Evolutionary conservation across 2,888 invertebrate species (phyloP).

Genomic region (Machimus atricapillus): DNA sequence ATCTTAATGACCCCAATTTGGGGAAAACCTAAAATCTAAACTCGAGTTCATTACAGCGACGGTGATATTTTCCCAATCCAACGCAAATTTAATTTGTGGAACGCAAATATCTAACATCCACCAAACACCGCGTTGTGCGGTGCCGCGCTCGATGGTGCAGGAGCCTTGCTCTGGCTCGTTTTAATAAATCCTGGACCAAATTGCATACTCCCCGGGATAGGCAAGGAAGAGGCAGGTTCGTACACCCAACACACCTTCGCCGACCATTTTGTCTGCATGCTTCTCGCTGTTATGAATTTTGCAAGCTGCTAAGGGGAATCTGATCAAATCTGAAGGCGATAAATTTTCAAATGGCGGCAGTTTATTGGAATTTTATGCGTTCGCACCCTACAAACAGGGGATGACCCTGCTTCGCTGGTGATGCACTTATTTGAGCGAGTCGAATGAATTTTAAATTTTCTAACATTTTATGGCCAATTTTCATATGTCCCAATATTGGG

Average conservation of each 20-base stretch:
- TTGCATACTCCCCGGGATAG: neutral
- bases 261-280: conserved; percentile 1
- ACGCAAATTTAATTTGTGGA: neutral
- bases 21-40: neutral
- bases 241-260: neutral
- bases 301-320: conserved; percentile 33
- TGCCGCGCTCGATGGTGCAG: neutral
- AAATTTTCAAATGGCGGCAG: conserved; percentile 33
- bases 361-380: conserved; percentile 43
- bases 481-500: neutral
- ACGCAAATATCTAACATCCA: neutral
- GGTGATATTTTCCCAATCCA: neutral
- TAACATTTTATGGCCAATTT: neutral
- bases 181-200: neutral
- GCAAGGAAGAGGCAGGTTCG: neutral
- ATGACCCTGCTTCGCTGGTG: neutral
- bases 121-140: neutral
- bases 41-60: neutral
- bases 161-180: neutral
- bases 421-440: neutral
- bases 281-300: conserved; percentile 35
- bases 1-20: neutral
- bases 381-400: conserved; percentile 10
- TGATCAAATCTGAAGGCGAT: conserved; percentile 40
- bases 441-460: neutral